Evolutionary conservation across 2,113 vertebrate genomes (phyloP), one percentile per base, ranked within the genome.

Genomic region (Colinus virginianus): DNA sequence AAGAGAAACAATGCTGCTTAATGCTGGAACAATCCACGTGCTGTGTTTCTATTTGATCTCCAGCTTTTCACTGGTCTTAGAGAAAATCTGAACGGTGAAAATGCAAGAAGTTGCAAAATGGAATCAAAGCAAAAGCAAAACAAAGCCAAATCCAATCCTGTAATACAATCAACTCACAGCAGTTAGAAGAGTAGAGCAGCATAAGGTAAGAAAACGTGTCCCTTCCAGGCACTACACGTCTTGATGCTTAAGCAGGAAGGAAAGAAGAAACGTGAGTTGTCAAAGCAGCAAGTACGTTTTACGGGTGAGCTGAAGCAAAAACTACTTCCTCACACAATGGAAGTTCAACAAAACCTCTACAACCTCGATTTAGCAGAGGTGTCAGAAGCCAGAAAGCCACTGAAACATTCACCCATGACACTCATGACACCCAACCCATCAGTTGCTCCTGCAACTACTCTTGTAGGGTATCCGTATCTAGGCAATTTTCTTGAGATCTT

Each of bases 221-320:
- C 61, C 77, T 90, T 85, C 84, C 76, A 90, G 79, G 71, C 87
- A 92, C 84, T 88, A 59, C 56, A 79, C 88, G 81, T 93, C 69
- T 84, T 91, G 82, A 95, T 43, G 87, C 87, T 94, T 95, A 92
- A 74, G 93, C 87, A 91, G 78, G 93, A 23, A 89, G 85, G 71
- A 93, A 89, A 90, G 82, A 87, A 92, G 91, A 96, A 87, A 93
- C 15, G 17, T 6, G 61, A 70, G 40, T 30, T 63, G 77, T 90
- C 59, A 93, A 85, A 95, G 90, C 78, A 89, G 84, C 45, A 88
- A 84, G 82, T 51, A 91, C 28, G 20, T 59, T 92, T 18, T 32
- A 66, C 5, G 7, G 87, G 22, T 38, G 46, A 87, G 70, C 63
- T 85, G 71, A 90, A 94, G 68, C 28, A 89, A 84, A 74, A 84